Evolutionary conservation across 2,888 invertebrate genomes (phyloP).

Genomic region (Callinectes sapidus): DNA sequence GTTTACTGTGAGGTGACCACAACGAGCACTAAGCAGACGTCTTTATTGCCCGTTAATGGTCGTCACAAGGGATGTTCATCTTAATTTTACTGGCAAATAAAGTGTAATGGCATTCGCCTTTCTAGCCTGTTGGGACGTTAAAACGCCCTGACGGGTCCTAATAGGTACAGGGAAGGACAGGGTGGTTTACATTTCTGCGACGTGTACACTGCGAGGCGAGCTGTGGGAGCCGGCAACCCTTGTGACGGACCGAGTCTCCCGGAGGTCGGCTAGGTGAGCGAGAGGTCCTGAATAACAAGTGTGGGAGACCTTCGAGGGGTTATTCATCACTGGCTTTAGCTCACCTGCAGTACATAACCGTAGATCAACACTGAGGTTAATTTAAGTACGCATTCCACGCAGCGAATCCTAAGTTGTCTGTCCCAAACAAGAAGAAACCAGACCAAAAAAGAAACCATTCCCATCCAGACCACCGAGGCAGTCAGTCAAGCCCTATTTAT

Average conservation of each 20-base stretch:
- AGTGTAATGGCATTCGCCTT: slow-evolving; percentile 65
- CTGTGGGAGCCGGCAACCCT: slow-evolving; percentile 21
- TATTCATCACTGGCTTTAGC: slow-evolving; percentile 6
- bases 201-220: background rate
- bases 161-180: slow-evolving; percentile 41
- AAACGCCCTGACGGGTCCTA: slow-evolving; percentile 10
- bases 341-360: background rate
- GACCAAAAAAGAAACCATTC: background rate
- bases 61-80: slow-evolving; percentile 68
- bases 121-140: slow-evolving; percentile 24
- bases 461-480: slow-evolving; percentile 11
- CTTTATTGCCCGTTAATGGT: slow-evolving; percentile 67
- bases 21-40: slow-evolving; percentile 57
- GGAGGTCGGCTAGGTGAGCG: slow-evolving; percentile 18
- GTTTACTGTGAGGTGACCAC: slow-evolving; percentile 43
- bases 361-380: background rate
- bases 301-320: background rate
- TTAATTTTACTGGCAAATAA: slow-evolving; percentile 72
- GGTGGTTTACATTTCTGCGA: background rate
- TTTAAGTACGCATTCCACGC: background rate
- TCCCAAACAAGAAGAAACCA: background rate
- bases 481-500: background rate
- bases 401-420: background rate
- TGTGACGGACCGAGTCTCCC: slow-evolving; percentile 22
- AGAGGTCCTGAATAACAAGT: slow-evolving; percentile 23